Evolutionary conservation across 2,888 invertebrate genomes (phyloP).

Genomic region (Meteorus cinctellus): DNA sequence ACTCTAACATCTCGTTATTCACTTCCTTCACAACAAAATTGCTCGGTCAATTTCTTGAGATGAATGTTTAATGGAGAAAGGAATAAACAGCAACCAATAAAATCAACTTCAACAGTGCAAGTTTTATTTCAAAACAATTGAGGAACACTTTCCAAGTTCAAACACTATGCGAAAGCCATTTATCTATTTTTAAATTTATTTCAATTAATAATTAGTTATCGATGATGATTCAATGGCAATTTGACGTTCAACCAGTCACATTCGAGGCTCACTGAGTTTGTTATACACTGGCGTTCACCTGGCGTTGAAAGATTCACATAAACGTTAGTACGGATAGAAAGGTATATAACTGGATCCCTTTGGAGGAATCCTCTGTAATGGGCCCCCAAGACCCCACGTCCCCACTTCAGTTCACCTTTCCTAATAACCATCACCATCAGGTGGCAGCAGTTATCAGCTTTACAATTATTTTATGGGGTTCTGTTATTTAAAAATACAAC

Average conservation of each 20-base stretch:
- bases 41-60: background rate
- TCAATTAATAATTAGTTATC: background rate
- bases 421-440: background rate
- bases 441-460: constrained; percentile 27
- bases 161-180: background rate
- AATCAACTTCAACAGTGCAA: too few relatives aligned
- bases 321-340: background rate
- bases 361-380: background rate
- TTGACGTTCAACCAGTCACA: background rate
- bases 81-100: too few relatives aligned
- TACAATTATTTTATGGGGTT: too few relatives aligned
- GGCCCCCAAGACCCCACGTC: background rate
- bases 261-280: background rate
- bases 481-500: too few relatives aligned
- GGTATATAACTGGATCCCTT: constrained; percentile 8
- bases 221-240: background rate
- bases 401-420: background rate
- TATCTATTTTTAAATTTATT: background rate
- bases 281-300: background rate
- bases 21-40: background rate
- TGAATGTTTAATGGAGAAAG: too few relatives aligned
- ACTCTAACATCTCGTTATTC: background rate
- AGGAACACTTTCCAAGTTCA: background rate
- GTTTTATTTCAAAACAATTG: too few relatives aligned
- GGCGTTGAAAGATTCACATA: background rate